Evolutionary conservation across 2,888 invertebrate species (phyloP).

Genomic region (Amphipoea lucens): DNA sequence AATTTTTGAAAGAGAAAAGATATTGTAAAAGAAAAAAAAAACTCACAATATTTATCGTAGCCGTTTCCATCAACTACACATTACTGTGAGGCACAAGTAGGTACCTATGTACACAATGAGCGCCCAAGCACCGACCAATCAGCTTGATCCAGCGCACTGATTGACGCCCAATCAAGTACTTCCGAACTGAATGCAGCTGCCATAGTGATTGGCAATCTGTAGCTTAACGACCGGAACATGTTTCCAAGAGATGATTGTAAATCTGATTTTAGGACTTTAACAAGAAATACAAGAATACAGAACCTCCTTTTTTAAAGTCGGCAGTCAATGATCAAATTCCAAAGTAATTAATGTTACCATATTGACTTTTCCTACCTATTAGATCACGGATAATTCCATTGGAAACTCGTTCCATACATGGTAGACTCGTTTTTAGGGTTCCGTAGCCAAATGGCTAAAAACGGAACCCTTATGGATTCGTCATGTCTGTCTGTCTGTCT

Average conservation of each 20-base stretch:
- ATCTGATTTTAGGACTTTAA: conserved; percentile 2
- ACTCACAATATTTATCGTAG: too few relatives aligned
- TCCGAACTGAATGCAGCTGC: conserved; percentile 40
- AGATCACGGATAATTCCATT: conserved; percentile 6
- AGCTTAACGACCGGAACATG: conserved; percentile 5
- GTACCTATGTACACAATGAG: neutral
- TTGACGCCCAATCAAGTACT: conserved; percentile 54
- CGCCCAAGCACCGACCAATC: conserved; percentile 30
- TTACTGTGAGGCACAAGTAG: neutral
- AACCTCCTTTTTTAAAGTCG: too few relatives aligned
- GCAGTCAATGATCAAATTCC: neutral
- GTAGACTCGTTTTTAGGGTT: neutral
- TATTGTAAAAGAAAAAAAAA: neutral
- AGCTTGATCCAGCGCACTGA: conserved; percentile 37
- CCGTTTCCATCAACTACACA: neutral
- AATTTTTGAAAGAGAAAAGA: neutral
- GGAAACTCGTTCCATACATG: neutral
- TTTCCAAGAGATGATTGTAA: conserved; percentile 5
- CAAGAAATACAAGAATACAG: too few relatives aligned
- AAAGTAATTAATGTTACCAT: neutral
- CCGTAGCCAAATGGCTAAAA: too few relatives aligned
- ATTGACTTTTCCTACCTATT: neutral
- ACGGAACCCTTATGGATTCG: too few relatives aligned
- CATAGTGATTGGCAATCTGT: conserved; percentile 52
- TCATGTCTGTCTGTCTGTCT: too few relatives aligned